Evolutionary conservation across 2,888 invertebrate genomes (phyloP), one percentile per base, ranked within the genome.

Genomic region (Operophtera brumata): DNA sequence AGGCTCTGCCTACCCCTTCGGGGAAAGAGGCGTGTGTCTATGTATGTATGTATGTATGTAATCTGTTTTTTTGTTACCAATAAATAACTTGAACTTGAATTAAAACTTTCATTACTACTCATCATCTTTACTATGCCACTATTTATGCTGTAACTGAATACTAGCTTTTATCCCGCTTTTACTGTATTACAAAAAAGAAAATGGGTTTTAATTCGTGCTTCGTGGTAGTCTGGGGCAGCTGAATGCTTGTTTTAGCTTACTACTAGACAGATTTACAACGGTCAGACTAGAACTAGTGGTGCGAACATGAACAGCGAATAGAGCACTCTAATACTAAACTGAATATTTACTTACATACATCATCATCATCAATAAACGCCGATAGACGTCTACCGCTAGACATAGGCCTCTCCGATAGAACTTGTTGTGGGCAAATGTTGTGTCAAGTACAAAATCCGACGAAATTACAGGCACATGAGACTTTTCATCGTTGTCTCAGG

Each of bases 141-240:
- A 52, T 57, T 57, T 57, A 53, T 57, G 52, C 42, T 52, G 57
- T 57, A 57, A 57, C 57, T 57, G 52, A 57, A 57, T 57, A 57
- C 57, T 39, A 55, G 52, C 48, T 55, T 55, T 59, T 46, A 59
- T 59, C 46, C 39, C 35, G 51, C 50, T 50, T 57, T 57, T 50
- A 51, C 57, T 37, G 54, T 45, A 46, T 47, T 36, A 51, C 46
- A 54, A 47, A 56, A 49, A 52, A 48, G 45, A 52, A 57, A 57
- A 45, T 48, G 40, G 30, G 7, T 51, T 56, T 47, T 47, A 56
- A 48, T 52, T 53, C 45, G 52, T 53, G 52, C 52, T 48, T 32
- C 41, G 42, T 48, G 54, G 47, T 42, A 46, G 45, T 41, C 47
- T 48, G 48, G 46, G 14, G 47, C 56, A 56, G 47, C 51, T 51